Evolutionary conservation across 2,113 vertebrate species (phyloP), one percentile per base, ranked within the genome.

Genomic region (Chionomys nivalis): DNA sequence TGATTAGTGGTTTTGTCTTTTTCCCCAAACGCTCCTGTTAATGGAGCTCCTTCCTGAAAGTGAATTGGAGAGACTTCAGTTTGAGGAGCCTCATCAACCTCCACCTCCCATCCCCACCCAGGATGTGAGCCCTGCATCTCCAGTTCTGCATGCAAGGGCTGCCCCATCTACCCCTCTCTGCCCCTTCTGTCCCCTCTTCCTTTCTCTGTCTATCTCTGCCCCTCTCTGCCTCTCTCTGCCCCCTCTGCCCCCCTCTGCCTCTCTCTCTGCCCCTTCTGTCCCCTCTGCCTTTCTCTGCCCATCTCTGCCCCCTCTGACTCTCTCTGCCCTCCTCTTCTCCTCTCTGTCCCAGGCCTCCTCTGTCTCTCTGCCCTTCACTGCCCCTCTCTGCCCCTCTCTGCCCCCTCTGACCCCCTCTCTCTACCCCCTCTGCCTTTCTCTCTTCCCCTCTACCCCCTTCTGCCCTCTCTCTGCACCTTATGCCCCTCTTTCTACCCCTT

Each of bases 1-100:
- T 49, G 72, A 95, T 97, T 97, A 97, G 97, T 98, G 97, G 96
- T 96, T 97, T 97, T 90, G 94, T 97, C 96, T 94, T 76, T 94
- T 92, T 70, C 97, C 97, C 96, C 96, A 77, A 96, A 97, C 33
- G 24, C 82, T 94, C 72, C 11, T 26, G 52, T 95, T 97, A 97
- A 95, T 65, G 82, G 92, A 85, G 96, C 92, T 95, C 95, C 93
- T 98, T 98, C 94, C 66, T 79, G 96, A 93, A 93, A 95, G 89
- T 86, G 58, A 95, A 77, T 94, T 90, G 78, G 94, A 96, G 95
- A 95, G 96, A 90, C 96, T 97, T 97, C 94, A 68, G 75, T 90
- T 95, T 91, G 78, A 93, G 23, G 31, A 68, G 79, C 68, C 83
- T 90, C 23, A 1, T 76, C 58, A 47, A 96, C 96, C 96, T 91